Conservation (phyloP, 1,140 invertebrate genomes). For the Globodera rostochiensis region DNA sequence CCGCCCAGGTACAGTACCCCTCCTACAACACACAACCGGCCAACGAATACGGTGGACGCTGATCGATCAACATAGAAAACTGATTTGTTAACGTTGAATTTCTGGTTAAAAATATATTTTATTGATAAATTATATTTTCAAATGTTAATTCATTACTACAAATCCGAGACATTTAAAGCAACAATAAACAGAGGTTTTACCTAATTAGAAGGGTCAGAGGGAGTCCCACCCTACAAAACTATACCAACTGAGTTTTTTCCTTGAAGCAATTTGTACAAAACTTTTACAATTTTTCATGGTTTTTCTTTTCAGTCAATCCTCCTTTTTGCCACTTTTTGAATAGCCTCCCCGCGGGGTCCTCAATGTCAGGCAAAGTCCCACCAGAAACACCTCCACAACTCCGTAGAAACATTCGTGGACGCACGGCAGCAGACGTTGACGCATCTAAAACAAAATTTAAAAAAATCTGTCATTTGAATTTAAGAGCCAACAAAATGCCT, state of each 20-base stretch:
- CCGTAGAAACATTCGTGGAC: slow-evolving; percentile 49
- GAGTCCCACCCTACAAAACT: background rate
- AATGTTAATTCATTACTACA: background rate
- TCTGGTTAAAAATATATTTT: no score
- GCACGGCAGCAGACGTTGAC: slow-evolving; percentile 45
- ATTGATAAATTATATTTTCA: slow-evolving; percentile 14
- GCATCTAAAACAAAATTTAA: slow-evolving; percentile 32
- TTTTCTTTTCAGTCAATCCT: background rate
- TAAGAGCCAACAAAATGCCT: slow-evolving; percentile 44
- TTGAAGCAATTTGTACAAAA: slow-evolving; percentile 9
- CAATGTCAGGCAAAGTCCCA: slow-evolving; percentile 47
- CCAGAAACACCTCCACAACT: slow-evolving; percentile 48
- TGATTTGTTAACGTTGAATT: slow-evolving; percentile 12
- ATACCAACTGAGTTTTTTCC: background rate
- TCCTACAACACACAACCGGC: slow-evolving; percentile 22
- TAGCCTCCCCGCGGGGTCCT: background rate
- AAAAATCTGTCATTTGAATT: slow-evolving; percentile 23
- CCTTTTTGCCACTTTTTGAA: background rate
- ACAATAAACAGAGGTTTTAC: background rate
- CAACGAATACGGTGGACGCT: background rate
- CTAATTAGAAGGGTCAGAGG: background rate
- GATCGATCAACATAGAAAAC: slow-evolving; percentile 4
- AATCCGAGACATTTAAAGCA: slow-evolving; percentile 1
- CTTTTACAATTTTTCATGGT: background rate
- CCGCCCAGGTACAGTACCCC: slow-evolving; percentile 40